Base-by-base conservation (phyloP, 2,797 vertebrate species). In the Cirrhinus molitorella region DNA sequence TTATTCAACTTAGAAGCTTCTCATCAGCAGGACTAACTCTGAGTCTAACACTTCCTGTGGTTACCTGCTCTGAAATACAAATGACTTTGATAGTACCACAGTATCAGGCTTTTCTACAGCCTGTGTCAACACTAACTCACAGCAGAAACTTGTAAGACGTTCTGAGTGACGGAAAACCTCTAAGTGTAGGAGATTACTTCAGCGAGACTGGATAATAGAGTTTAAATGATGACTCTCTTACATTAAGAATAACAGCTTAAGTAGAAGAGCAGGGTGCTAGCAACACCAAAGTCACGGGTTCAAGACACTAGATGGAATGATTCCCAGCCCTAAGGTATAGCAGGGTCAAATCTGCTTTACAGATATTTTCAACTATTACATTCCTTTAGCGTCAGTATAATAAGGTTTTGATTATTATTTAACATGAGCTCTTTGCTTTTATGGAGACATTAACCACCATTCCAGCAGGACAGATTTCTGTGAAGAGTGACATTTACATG, bases 21-120 rank as follows among this genome's bases (percentile, higher is more conserved):
- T 55, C 80, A 75, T 55, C 61, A 55, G 61, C 61, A 67, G n/a
- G 47, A 57, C 73, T 65, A 83, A 75, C 25, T 66, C 17, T 40
- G 28, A 82, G 59, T 40, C 5, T 51, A 73, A 47, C 80, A 51
- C 70, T 25, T 74, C 14, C 80, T 61, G 31, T 0, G 7, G 45
- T 11, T 79, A 49, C 61, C 45, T 67, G 28, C 31, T 79, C 68
- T 49, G 68, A 73, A 61, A 81, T 68, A 49, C 55, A 81, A 81
- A 73, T 73, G 0, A 11, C 14, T 72, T 12, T 34, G 23, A 81
- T 43, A 79, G 28, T 17, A 17, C 55, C 6, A 10, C 21, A n/a
- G 19, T 71, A 73, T 73, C 43, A 63, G 57, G 57, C 57, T 71
- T 72, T 43, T 51, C 5, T 81, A 61, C 13, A 17, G 68, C 43